These are phyloP conservation scores for Andricus grossulariae DNA, from an alignment of 1,140 invertebrate genomes.

Conservation along the genomic window DNA sequence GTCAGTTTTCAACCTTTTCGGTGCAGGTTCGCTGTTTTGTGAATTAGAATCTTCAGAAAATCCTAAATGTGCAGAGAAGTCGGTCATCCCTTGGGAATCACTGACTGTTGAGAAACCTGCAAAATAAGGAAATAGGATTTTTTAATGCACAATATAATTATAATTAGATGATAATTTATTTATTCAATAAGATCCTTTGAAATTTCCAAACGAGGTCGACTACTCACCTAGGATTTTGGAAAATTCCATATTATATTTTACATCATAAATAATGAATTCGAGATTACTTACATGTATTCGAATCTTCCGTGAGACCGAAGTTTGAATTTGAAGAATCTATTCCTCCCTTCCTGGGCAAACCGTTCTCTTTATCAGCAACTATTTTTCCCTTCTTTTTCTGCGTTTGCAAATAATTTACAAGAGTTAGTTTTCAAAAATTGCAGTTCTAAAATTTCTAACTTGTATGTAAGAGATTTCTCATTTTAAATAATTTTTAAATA, in stretches of 20 bases:
- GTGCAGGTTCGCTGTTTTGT: constrained; percentile 86
- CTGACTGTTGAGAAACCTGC: constrained; percentile 92
- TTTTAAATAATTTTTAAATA: too few relatives aligned
- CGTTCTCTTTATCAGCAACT: constrained; percentile 87
- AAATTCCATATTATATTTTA: not conserved
- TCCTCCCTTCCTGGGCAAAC: constrained; percentile 80
- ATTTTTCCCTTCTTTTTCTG: constrained; percentile 81
- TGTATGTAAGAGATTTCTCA: too few relatives aligned
- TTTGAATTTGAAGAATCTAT: constrained; percentile 88
- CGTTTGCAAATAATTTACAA: not conserved
- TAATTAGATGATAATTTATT: too few relatives aligned
- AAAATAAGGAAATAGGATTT: constrained; percentile 41
- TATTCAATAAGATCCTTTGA: too few relatives aligned
- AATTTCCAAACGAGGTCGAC: too few relatives aligned
- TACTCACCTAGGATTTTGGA: too few relatives aligned
- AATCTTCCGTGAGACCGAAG: constrained; percentile 89
- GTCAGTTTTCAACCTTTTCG: constrained; percentile 87
- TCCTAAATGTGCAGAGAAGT: constrained; percentile 88
- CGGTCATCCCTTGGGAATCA: constrained; percentile 90
- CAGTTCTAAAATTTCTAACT: too few relatives aligned
- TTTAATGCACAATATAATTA: not conserved
- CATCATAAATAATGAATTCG: too few relatives aligned
- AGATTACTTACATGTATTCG: constrained; percentile 89
- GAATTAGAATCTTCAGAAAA: constrained; percentile 94
- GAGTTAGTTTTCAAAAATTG: not conserved